Evolutionary conservation across 1,140 invertebrate genomes (phyloP), one percentile per base, ranked within the genome.

Genomic region (Euura lappo): DNA sequence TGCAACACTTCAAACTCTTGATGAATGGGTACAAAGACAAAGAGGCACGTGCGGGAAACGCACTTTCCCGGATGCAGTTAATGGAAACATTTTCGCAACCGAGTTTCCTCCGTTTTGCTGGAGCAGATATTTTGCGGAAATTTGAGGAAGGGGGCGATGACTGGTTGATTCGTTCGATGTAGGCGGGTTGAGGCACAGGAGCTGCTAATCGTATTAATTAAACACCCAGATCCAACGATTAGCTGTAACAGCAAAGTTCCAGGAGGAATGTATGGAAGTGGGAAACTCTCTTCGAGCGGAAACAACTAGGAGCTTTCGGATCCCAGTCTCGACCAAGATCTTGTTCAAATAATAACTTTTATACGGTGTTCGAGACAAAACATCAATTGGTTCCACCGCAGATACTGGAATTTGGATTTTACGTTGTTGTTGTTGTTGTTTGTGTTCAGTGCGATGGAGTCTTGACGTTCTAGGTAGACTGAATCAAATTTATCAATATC

Each of bases 251-350:
- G 51, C 13, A 11, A n/a, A 60, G 8, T 60, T 6, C 8, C 51
- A 11, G 51, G 6, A 60, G 13, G 51, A 60, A 60, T 28, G 28
- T 60, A 67, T 81, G 79, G 80, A 78, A 81, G 80, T 78, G 79
- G 80, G 68, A 81, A 79, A 68, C 8, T 68, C 66, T 44, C 42
- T 42, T 68, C 66, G 66, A 68, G 66, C 66, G 66, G 66, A 68
- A 68, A 68, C 66, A 42, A 2, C 44, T 3, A 68, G 66, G 44
- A 68, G 66, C 13, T 42, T 65, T 46, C 68, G 71, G 64, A 69
- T 64, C 67, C 44, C 79, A 83, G 81, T 85, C 79, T 78, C 75
- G 43, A 75, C 73, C 73, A 76, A 80, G 81, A 84, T 79, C 73
- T 81, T 78, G 77, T 68, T 74, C 80, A 79, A 81, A 80, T 79